Conservation (phyloP, 2,797 vertebrate genomes). For the Poliocrania exsul region DNA sequence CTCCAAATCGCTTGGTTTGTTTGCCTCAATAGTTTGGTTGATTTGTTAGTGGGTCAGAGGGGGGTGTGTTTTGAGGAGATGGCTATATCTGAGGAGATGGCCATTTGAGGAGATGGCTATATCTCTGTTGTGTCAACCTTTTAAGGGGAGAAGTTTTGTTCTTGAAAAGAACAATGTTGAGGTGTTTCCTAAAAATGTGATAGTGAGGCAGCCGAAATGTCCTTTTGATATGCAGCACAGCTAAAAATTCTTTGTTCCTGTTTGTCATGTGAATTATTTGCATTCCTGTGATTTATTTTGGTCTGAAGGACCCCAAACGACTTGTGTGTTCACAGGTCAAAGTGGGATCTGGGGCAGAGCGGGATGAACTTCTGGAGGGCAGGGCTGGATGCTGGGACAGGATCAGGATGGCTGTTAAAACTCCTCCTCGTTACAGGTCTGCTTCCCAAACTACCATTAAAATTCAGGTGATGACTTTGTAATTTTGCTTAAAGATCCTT, state of each 20-base stretch:
- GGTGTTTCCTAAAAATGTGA: not conserved
- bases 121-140: not conserved
- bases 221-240: not conserved
- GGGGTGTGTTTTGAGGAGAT: not conserved
- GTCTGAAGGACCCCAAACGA: not conserved
- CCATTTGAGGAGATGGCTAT: not conserved
- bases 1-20: not conserved
- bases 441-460: not conserved
- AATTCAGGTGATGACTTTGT: not conserved
- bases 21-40: not conserved
- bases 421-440: not conserved
- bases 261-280: not conserved
- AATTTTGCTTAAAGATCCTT: not conserved
- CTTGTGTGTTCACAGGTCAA: not conserved
- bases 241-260: not conserved
- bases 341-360: not conserved
- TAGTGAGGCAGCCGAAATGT: not conserved
- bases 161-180: not conserved
- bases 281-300: not conserved
- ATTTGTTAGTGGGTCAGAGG: not conserved
- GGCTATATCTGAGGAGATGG: not conserved
- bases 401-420: not conserved
- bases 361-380: not conserved
- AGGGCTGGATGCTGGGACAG: accelerated
- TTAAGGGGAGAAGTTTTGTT: not conserved